Base-by-base conservation (phyloP, 1,140 invertebrate genomes). In the Macrobrachium nipponense region DNA sequence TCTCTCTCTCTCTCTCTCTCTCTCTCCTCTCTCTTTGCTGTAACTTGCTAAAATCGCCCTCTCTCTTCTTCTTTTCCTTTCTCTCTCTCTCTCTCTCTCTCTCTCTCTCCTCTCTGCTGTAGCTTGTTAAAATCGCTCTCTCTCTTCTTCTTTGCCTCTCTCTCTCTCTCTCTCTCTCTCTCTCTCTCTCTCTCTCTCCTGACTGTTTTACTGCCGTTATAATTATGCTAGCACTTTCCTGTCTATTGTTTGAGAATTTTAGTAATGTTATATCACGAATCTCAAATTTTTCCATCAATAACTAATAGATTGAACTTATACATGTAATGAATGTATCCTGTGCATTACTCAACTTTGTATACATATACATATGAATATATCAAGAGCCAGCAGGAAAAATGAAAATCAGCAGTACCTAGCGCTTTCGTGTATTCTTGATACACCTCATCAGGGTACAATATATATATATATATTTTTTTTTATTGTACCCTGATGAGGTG, bases 361-460 rank as follows among this genome's bases (percentile, higher is more conserved):
- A 73, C 20, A 73, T 73, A 73, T 73, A 73, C 20, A 73, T 73
- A 73, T 6, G 23, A 10, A 73, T 73, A 73, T 73, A 73, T 73
- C 8, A 23, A 23, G 7, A 23, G n/a, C n/a, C 36, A 73, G n/a
- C 7, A 23, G 23, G n/a, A 73, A 5, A 73, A 23, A 73, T 7
- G 5, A 23, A 73, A 23, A 23, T 73, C n/a, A 23, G 5, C 15
- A 23, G 5, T 10, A 6, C 44, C 5, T 51, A 6, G 5, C 5
- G n/a, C n/a, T n/a, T n/a, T n/a, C n/a, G n/a, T n/a, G n/a, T n/a
- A n/a, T n/a, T n/a, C n/a, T n/a, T n/a, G n/a, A n/a, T n/a, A n/a
- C n/a, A n/a, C n/a, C n/a, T n/a, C n/a, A n/a, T n/a, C n/a, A n/a
- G n/a, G n/a, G n/a, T n/a, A n/a, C n/a, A n/a, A n/a, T n/a, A n/a